Conservation (phyloP, 2,797 vertebrate genomes). For the Sphenopsis melanotis region DNA sequence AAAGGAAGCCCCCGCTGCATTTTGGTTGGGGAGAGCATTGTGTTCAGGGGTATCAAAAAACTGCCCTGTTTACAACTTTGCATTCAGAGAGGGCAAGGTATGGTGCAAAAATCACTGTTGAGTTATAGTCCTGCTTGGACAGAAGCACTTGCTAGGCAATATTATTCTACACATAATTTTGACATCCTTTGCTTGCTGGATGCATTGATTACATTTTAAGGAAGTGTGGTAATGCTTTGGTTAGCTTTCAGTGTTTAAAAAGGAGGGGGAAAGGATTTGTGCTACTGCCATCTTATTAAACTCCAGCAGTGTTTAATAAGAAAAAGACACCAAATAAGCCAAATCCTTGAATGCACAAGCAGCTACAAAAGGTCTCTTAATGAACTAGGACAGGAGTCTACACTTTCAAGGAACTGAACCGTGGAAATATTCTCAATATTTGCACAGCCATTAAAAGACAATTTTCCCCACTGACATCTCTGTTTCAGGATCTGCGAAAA, state of each 20-base stretch:
- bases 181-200: conserved; percentile 38
- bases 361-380: conserved; percentile 20
- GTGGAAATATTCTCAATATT: conserved; percentile 6
- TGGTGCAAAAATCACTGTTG: neutral
- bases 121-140: neutral
- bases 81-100: neutral
- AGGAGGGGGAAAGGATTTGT: conserved; percentile 6
- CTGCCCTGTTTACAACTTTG: neutral
- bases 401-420: conserved; percentile 6
- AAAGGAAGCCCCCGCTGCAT: neutral
- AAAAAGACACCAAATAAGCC: conserved; percentile 34
- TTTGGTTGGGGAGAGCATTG: neutral
- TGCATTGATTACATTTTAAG: conserved; percentile 28
- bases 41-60: neutral
- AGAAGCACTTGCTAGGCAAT: conserved; percentile 15
- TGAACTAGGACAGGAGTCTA: neutral
- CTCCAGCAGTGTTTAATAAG: conserved; percentile 45
- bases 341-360: conserved; percentile 51
- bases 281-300: conserved; percentile 51
- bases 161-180: conserved; percentile 23
- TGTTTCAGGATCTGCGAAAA: conserved; percentile 40
- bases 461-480: conserved; percentile 3
- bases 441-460: conserved; percentile 41
- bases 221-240: conserved; percentile 6
- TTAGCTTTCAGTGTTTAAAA: conserved; percentile 52